Conservation (phyloP, 2,888 invertebrate species). For the Autographa pulchrina region DNA sequence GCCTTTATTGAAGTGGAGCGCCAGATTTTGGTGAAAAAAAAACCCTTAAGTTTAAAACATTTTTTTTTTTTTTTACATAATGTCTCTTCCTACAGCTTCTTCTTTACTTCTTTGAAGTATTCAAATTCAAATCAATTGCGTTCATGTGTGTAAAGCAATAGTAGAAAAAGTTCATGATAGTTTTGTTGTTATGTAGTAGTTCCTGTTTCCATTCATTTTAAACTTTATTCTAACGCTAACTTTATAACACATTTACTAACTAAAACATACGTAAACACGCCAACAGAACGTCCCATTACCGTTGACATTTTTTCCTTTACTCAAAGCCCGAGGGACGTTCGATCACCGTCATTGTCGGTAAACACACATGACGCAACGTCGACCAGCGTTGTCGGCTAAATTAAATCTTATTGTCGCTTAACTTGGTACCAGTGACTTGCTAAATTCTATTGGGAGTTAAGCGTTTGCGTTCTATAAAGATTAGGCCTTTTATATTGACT, state of each 20-base stretch:
- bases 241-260: background rate
- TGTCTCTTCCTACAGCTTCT: no score
- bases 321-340: constrained; percentile 73
- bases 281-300: constrained; percentile 39
- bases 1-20: background rate
- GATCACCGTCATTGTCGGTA: constrained; percentile 74
- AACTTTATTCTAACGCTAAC: background rate
- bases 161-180: no score
- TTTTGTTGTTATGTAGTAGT: no score
- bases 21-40: background rate
- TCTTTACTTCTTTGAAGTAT: no score
- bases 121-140: no score
- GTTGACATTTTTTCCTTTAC: constrained; percentile 48
- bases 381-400: constrained; percentile 68
- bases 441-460: constrained; percentile 50
- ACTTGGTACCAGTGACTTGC: constrained; percentile 71
- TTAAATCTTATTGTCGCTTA: constrained; percentile 76
- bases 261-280: constrained; percentile 25
- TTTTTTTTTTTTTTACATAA: no score
- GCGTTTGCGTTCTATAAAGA: constrained; percentile 35
- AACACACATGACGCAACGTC: constrained; percentile 62
- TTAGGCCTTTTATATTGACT: background rate
- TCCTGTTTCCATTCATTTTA: no score
- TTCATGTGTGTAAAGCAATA: no score
- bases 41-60: no score